A percentile compares a stretch with the other conserved stretches of the same genome.
phyloP scores from a whole-genome alignment of 2,113 vertebrate species.

The Epinephelus fuscoguttatus region DNA sequence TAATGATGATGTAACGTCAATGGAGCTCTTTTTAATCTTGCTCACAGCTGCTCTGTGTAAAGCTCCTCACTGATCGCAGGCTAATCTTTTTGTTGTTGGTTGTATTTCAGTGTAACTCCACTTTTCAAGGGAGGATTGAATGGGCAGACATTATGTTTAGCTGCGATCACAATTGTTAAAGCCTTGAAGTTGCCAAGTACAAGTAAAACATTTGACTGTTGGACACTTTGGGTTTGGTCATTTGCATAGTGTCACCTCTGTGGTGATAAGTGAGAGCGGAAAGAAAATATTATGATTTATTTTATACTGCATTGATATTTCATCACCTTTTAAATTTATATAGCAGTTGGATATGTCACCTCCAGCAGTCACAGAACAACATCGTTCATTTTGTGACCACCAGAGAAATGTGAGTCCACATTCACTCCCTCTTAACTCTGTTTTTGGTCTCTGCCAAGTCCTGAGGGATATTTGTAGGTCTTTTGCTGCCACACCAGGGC shows the following conservation, averaged over 20 bases:
- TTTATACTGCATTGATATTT: background rate
- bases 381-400: background rate
- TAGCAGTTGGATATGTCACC: no score
- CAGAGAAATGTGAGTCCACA: background rate
- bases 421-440: background rate
- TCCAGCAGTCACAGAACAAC: no score
- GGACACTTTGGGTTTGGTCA: background rate
- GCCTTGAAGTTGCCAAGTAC: background rate
- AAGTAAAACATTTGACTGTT: background rate
- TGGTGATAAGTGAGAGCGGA: background rate
- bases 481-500: background rate
- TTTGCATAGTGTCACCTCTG: conserved; percentile 20
- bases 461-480: background rate
- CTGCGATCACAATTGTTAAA: background rate
- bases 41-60: background rate
- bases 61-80: background rate
- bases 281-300: background rate
- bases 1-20: background rate
- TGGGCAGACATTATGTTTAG: background rate
- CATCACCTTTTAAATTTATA: no score
- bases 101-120: background rate
- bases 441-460: background rate
- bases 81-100: background rate
- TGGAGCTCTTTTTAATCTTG: background rate
- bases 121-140: conserved; percentile 20